Evolutionary conservation across 2,797 vertebrate species (phyloP).

Genomic region (Zenarchopterus dispar): DNA sequence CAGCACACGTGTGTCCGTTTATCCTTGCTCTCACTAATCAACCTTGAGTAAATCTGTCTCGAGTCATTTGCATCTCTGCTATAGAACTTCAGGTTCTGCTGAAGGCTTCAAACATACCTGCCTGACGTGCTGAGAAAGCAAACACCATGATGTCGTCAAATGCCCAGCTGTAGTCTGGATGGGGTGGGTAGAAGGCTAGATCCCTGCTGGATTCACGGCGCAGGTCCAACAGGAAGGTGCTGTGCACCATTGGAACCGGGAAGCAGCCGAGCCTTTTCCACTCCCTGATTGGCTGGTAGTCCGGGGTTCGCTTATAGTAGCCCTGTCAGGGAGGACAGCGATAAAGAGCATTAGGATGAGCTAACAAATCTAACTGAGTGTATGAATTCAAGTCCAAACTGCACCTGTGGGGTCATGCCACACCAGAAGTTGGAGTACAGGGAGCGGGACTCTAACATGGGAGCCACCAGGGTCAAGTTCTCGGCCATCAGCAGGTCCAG

Average conservation of each 20-base stretch:
- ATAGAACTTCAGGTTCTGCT: constrained; percentile 8
- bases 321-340: constrained; percentile 78
- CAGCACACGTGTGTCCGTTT: constrained; percentile 42
- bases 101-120: constrained; percentile 81
- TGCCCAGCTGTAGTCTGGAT: constrained; percentile 95
- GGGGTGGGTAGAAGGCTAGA: constrained; percentile 91
- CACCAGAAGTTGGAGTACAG: constrained; percentile 99
- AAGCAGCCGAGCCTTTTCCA: constrained; percentile 94
- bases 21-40: constrained; percentile 13
- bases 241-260: constrained; percentile 95
- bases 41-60: constrained; percentile 10
- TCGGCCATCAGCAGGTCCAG: constrained; percentile 92
- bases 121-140: constrained; percentile 93
- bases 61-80: constrained; percentile 18
- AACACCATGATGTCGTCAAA: constrained; percentile 99
- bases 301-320: constrained; percentile 93
- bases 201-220: constrained; percentile 86
- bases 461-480: constrained; percentile 91
- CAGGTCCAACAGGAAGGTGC: constrained; percentile 93
- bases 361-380: constrained; percentile 2
- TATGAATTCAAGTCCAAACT: not conserved
- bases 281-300: constrained; percentile 94
- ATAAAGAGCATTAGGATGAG: not conserved
- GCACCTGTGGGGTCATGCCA: constrained; percentile 95
- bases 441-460: constrained; percentile 94